Evolutionary conservation across 1,140 invertebrate genomes (phyloP).

Genomic region (Metaphire vulgaris): DNA sequence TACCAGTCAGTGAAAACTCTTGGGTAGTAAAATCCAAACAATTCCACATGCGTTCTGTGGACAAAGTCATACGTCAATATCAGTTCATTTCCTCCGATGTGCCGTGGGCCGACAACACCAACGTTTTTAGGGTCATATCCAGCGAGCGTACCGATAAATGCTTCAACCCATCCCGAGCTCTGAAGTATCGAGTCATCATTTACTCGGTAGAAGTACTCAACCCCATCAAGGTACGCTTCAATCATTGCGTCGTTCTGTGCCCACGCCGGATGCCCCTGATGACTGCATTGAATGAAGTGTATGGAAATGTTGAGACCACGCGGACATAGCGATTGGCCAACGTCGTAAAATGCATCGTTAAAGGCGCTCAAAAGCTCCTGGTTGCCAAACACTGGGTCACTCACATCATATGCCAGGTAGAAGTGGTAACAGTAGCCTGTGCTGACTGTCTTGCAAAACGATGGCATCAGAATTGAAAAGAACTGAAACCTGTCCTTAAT

Average conservation of each 20-base stretch:
- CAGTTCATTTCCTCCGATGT: constrained; percentile 8
- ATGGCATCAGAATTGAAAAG: not conserved
- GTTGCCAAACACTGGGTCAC: not conserved
- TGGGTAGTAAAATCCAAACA: constrained; percentile 15
- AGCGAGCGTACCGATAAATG: not conserved
- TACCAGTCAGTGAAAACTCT: constrained; percentile 12
- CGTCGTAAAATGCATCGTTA: not conserved
- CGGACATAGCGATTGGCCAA: not conserved
- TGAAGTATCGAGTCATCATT: constrained; percentile 4
- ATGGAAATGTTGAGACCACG: not conserved
- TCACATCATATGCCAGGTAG: constrained; percentile 5
- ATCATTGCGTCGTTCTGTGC: constrained; percentile 14
- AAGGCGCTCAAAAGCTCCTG: not conserved
- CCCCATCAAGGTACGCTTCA: not conserved
- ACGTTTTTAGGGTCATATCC: constrained; percentile 4
- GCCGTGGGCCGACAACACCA: constrained; percentile 13
- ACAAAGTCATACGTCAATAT: constrained; percentile 24
- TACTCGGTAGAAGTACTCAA: constrained; percentile 2
- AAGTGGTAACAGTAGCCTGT: not conserved
- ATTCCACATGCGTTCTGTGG: constrained; percentile 10
- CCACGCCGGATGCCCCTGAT: constrained; percentile 4
- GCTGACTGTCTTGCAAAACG: not conserved
- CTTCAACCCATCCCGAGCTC: constrained; percentile 1
- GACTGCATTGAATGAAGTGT: not conserved
- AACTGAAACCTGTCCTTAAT: not conserved